These are phyloP conservation scores for Mus minutoides DNA, from an alignment of 2,797 vertebrate species.

Conservation along the genomic window DNA sequence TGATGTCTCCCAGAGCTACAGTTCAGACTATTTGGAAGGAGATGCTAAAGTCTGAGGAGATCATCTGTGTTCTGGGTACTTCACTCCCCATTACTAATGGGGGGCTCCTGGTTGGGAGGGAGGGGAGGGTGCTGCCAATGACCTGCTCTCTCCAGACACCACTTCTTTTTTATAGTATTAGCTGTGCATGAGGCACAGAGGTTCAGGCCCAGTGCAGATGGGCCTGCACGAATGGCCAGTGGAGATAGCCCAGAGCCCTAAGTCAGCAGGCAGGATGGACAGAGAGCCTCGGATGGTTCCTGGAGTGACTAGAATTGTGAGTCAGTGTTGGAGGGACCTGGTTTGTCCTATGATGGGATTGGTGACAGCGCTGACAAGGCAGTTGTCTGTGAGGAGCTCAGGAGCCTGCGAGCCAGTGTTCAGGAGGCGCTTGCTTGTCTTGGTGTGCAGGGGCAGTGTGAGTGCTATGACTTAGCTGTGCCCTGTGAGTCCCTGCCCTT, in stretches of 20 bases:
- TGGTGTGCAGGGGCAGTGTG: not conserved
- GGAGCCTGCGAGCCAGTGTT: not conserved
- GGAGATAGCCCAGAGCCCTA: rapidly evolving
- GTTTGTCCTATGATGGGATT: not conserved
- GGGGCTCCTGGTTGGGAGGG: not conserved
- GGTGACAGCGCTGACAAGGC: not conserved
- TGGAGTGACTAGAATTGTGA: not conserved
- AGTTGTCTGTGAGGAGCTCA: not conserved
- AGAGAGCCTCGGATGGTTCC: not conserved
- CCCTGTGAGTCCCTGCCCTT: too few relatives aligned
- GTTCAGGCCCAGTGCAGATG: not conserved
- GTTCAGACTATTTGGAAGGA: constrained; percentile 33
- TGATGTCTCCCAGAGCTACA: not conserved
- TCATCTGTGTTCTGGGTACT: not conserved
- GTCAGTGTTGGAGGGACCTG: not conserved
- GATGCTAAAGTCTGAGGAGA: not conserved
- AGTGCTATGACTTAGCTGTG: not conserved
- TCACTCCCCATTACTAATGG: not conserved
- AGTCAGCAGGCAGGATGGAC: not conserved
- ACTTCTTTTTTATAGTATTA: not conserved
- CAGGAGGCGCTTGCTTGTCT: rapidly evolving
- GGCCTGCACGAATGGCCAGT: not conserved
- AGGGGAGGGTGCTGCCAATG: not conserved
- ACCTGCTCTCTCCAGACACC: not conserved
- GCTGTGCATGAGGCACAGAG: not conserved